These are phyloP conservation scores for Callospermophilus lateralis DNA, from an alignment of 2,113 vertebrate species.

Conservation along the genomic window DNA sequence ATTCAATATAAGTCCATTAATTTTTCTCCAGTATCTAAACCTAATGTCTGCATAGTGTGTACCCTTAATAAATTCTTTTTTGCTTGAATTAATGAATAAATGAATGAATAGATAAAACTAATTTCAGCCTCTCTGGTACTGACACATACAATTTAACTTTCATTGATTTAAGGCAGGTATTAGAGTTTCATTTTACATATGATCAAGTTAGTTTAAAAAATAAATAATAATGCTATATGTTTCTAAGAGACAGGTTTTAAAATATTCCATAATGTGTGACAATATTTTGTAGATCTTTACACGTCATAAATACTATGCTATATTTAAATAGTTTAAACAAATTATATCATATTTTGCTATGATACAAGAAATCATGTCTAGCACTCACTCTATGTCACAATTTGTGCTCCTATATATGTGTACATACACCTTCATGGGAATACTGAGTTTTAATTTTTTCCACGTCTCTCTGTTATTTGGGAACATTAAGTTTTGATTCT, in stretches of 20 bases:
- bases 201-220: neutral
- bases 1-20: neutral
- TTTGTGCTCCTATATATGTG: neutral
- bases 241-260: neutral
- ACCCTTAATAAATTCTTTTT: neutral
- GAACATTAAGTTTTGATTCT: neutral
- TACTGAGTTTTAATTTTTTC: neutral
- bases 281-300: neutral
- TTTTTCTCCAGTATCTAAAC: neutral
- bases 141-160: neutral
- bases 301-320: neutral
- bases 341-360: neutral
- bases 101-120: conserved; percentile 12
- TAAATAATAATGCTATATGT: neutral
- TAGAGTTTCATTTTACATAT: neutral
- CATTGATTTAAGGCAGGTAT: neutral
- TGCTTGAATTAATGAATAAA: neutral
- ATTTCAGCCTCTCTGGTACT: neutral
- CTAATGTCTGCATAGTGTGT: neutral
- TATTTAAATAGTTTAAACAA: neutral
- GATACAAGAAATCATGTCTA: neutral
- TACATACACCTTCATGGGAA: neutral
- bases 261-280: neutral
- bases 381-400: too few species aligned
- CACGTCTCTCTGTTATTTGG: too few species aligned